Evolutionary conservation across 2,888 invertebrate genomes (phyloP).

Genomic region (Acheta domesticus): DNA sequence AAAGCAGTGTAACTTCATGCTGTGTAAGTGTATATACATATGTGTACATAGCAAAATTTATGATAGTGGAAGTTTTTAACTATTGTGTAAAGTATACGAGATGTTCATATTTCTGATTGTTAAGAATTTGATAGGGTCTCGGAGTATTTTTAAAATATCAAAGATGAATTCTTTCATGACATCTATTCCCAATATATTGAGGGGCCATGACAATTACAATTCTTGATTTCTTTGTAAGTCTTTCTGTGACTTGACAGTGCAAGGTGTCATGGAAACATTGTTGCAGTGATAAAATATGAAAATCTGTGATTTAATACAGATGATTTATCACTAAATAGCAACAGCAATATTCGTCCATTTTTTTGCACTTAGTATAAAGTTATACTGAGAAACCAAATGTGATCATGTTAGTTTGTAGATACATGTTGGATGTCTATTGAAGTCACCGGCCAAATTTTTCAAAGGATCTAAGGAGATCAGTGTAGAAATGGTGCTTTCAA

Average conservation of each 20-base stretch:
- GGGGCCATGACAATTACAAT: too few species aligned
- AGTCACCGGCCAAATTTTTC: too few species aligned
- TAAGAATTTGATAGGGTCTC: conserved; percentile 5
- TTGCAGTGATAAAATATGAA: too few species aligned
- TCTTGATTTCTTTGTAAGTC: too few species aligned
- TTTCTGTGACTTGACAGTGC: too few species aligned
- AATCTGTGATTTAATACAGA: too few species aligned
- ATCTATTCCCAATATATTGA: too few species aligned
- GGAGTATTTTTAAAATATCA: neutral
- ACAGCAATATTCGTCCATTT: conserved; percentile 2
- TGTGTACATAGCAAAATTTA: neutral
- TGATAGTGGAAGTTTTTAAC: neutral
- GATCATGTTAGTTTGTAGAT: neutral
- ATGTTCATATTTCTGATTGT: conserved; percentile 3
- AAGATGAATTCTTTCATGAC: too few species aligned
- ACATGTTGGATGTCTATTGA: too few species aligned
- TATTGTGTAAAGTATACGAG: conserved; percentile 18
- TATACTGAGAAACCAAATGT: neutral
- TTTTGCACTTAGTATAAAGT: conserved; percentile 2
- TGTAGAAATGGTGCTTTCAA: neutral
- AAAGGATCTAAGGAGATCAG: too few species aligned
- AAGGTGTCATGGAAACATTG: too few species aligned
- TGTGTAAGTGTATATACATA: neutral
- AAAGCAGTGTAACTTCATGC: neutral
- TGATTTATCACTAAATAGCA: neutral